Evolutionary conservation across 1,140 invertebrate genomes (phyloP).

Genomic region (Rhagoletis zephyria): DNA sequence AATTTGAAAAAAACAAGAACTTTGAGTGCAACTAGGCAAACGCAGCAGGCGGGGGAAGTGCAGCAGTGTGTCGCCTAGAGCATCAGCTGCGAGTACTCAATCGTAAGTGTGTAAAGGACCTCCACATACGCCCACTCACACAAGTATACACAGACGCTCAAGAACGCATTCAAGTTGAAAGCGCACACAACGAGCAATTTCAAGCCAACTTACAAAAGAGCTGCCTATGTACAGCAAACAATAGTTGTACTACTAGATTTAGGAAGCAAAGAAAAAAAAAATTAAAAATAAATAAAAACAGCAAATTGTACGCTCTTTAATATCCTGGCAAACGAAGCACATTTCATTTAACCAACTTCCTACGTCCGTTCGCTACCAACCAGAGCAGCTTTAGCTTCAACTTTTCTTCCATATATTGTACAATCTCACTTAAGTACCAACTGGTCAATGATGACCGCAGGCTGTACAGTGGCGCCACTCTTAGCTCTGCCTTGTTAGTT

Average conservation of each 20-base stretch:
- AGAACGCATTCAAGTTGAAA: neutral
- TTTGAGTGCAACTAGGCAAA: neutral
- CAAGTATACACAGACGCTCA: too few relatives aligned
- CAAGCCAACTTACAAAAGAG: neutral
- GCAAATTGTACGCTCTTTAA: neutral
- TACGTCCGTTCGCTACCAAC: neutral
- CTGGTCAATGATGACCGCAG: constrained; percentile 11
- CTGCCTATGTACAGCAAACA: constrained; percentile 11
- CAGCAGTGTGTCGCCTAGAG: neutral
- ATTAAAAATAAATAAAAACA: neutral
- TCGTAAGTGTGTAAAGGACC: neutral
- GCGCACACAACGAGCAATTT: neutral
- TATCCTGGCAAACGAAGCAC: constrained; percentile 4
- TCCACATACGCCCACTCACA: neutral
- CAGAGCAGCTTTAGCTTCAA: neutral
- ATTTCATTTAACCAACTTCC: constrained; percentile 17
- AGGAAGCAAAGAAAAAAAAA: neutral
- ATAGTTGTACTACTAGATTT: neutral
- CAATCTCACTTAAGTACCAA: too few relatives aligned
- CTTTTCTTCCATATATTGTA: neutral
- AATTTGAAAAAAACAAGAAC: neutral
- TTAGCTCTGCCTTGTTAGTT: too few relatives aligned
- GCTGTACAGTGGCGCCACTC: neutral
- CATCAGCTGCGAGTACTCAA: neutral
- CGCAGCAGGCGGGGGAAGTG: neutral